Conservation (phyloP, 2,797 vertebrate species). For the Parauchenoglanis punctatus region DNA sequence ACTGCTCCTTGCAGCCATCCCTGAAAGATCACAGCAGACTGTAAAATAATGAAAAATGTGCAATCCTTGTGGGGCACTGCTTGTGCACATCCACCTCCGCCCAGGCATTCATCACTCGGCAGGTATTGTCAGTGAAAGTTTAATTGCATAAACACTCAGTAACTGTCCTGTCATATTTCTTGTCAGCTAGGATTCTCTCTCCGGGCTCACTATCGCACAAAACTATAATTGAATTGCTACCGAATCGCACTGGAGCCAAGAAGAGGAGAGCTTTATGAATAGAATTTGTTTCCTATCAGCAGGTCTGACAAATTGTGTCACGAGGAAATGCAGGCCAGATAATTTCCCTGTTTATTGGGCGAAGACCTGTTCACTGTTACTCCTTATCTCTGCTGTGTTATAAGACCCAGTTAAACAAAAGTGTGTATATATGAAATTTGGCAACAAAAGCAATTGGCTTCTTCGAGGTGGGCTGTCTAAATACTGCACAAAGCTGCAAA, state of each 20-base stretch:
- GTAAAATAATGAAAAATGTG: conserved; percentile 93
- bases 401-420: conserved; percentile 71
- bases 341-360: conserved; percentile 88
- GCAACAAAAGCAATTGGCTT: conserved; percentile 65
- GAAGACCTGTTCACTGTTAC: conserved; percentile 83
- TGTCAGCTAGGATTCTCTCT: conserved; percentile 91
- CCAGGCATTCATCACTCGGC: conserved; percentile 89
- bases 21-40: conserved; percentile 83
- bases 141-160: conserved; percentile 99
- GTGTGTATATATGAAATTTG: conserved; percentile 55
- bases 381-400: conserved; percentile 80
- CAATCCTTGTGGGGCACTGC: conserved; percentile 83
- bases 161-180: conserved; percentile 98
- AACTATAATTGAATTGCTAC: conserved; percentile 98
- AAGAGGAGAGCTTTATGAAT: conserved; percentile 89
- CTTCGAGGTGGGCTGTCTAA: conserved; percentile 55
- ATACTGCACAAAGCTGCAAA: conserved; percentile 43
- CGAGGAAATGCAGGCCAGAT: conserved; percentile 81
- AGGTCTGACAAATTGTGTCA: conserved; percentile 90
- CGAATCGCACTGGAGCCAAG: conserved; percentile 82
- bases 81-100: conserved; percentile 82
- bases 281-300: conserved; percentile 94
- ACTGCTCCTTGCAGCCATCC: conserved; percentile 75
- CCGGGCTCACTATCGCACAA: conserved; percentile 92
- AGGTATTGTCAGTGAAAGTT: conserved; percentile 96